These are phyloP conservation scores for Bombyx mori DNA, from an alignment of 1,140 invertebrate species.

Conservation along the genomic window DNA sequence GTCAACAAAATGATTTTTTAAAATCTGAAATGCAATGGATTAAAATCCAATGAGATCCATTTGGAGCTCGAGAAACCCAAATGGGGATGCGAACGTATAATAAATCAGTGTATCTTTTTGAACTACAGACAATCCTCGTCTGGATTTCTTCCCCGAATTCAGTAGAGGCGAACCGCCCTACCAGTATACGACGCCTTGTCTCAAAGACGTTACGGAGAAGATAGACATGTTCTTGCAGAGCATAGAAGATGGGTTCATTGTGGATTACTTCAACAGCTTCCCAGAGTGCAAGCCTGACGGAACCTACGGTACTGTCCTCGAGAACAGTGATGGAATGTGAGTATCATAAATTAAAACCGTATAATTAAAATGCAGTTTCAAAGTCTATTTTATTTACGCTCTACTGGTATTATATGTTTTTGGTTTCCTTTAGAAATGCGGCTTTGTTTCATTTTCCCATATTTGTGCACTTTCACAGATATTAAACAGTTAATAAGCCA, in stretches of 20 bases:
- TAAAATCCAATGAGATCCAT: too few species aligned
- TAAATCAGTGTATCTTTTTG: slow-evolving; percentile 1
- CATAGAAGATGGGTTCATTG: slow-evolving; percentile 43
- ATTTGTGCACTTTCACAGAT: too few species aligned
- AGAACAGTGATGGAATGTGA: slow-evolving; percentile 34
- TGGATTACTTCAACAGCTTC: slow-evolving; percentile 45
- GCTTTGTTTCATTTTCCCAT: too few species aligned
- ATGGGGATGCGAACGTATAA: not conserved
- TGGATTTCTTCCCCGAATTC: slow-evolving; percentile 37
- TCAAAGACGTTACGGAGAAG: slow-evolving; percentile 44
- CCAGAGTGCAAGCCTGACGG: slow-evolving; percentile 72
- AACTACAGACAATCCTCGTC: slow-evolving; percentile 32
- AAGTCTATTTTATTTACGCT: too few species aligned
- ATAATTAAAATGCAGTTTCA: not conserved
- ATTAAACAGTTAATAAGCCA: too few species aligned
- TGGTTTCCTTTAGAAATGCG: too few species aligned
- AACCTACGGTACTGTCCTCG: slow-evolving; percentile 48
- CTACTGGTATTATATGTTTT: too few species aligned
- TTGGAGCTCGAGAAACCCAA: too few species aligned
- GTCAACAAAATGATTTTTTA: too few species aligned
- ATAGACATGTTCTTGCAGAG: slow-evolving; percentile 39
- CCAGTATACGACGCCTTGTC: slow-evolving; percentile 67
- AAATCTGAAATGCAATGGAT: too few species aligned
- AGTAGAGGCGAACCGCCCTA: slow-evolving; percentile 33
- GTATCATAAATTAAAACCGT: slow-evolving; percentile 10